Percentiles rank a stretch among this genome's conserved stretches.
Evolutionary conservation across 2,888 invertebrate genomes (phyloP).

Genomic region (Dioctria rufipes): DNA sequence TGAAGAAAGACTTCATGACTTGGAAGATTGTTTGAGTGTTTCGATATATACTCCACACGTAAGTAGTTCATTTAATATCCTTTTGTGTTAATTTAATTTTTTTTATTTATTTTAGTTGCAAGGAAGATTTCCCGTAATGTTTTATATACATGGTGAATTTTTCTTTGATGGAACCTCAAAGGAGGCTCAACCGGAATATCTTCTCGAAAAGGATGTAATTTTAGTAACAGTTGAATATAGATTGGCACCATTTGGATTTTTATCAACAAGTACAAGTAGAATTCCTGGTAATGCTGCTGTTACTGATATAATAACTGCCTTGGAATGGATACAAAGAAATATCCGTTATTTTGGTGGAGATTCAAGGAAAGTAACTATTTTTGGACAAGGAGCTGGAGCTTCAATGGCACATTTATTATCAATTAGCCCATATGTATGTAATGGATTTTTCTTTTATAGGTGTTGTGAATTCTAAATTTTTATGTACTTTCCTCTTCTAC

Average conservation of each 20-base stretch:
- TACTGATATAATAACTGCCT: slow-evolving; percentile 72
- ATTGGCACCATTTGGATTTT: slow-evolving; percentile 73
- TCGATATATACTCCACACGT: slow-evolving; percentile 67
- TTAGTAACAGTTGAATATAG: slow-evolving; percentile 73
- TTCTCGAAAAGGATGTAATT: slow-evolving; percentile 72
- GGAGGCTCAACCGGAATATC: slow-evolving; percentile 70
- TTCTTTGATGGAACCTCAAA: slow-evolving; percentile 69
- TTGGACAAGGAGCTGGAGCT: slow-evolving; percentile 74
- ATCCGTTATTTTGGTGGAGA: slow-evolving; percentile 73
- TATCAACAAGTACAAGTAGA: slow-evolving; percentile 72
- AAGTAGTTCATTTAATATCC: slow-evolving; percentile 50
- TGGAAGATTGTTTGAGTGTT: slow-evolving; percentile 68
- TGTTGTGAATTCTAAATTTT: neutral
- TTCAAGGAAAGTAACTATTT: slow-evolving; percentile 71
- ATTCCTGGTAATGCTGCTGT: slow-evolving; percentile 75
- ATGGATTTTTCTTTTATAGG: neutral
- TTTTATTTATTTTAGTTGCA: slow-evolving; percentile 58
- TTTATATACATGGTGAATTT: slow-evolving; percentile 72
- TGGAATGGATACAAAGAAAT: slow-evolving; percentile 73
- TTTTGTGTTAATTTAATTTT: neutral
- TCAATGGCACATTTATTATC: slow-evolving; percentile 72
- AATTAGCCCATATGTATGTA: slow-evolving; percentile 68
- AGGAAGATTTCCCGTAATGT: slow-evolving; percentile 68
- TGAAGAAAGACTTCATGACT: slow-evolving; percentile 64
- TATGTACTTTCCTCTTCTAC: neutral